phyloP scores from a whole-genome alignment of 2,113 vertebrate genomes.

The Anarhynchus alexandrinus region DNA sequence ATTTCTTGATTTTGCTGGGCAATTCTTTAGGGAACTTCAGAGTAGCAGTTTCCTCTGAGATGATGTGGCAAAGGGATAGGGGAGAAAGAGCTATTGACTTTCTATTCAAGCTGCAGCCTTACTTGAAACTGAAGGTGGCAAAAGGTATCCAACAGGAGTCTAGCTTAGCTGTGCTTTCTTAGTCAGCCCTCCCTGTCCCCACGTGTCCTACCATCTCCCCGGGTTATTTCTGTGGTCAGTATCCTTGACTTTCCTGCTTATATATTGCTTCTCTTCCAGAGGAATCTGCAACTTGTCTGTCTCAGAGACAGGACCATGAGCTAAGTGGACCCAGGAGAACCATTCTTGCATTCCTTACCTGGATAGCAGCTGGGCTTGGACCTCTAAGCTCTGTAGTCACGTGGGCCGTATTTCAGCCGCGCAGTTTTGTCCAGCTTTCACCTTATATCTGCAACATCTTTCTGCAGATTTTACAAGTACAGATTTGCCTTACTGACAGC shows the following conservation, averaged over 20 bases:
- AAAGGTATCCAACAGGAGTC: background rate
- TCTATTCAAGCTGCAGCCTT: background rate
- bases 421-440: background rate
- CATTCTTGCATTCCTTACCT: background rate
- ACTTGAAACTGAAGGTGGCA: background rate
- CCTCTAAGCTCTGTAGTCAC: background rate
- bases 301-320: background rate
- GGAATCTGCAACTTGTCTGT: background rate
- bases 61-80: background rate
- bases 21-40: background rate
- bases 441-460: background rate
- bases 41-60: background rate
- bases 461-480: background rate
- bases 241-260: background rate
- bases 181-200: background rate
- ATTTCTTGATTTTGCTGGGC: background rate
- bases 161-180: background rate
- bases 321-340: background rate
- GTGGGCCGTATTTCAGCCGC: background rate
- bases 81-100: background rate
- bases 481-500: background rate
- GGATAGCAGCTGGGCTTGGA: background rate
- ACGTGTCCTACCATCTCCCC: background rate
- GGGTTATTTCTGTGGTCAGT: background rate
- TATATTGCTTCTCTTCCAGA: background rate